Percentiles rank a stretch among this genome's conserved stretches.
These are phyloP conservation scores for Callipepla squamata DNA, from an alignment of 2,113 vertebrate species.

Conservation along the genomic window DNA sequence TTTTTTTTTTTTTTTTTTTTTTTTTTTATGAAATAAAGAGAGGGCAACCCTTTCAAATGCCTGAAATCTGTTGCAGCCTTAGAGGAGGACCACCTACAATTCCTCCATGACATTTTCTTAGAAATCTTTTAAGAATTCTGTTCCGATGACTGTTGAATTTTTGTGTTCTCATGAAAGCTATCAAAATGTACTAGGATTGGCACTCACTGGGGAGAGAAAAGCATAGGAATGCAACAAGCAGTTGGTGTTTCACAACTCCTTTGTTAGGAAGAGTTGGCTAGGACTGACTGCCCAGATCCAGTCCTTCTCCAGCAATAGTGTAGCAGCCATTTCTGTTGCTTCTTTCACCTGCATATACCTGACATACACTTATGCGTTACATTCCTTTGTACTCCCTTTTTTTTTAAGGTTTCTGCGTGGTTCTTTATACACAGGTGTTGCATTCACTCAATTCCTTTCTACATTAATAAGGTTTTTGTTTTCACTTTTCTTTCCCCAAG, in stretches of 20 bases:
- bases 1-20: no score
- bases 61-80: neutral
- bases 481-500: neutral
- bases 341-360: neutral
- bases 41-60: neutral
- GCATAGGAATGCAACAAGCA: neutral
- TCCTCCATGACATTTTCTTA: neutral
- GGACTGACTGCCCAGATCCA: neutral
- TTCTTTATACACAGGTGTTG: neutral
- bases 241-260: neutral
- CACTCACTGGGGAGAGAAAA: neutral
- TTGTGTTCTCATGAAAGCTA: neutral
- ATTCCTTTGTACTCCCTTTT: neutral
- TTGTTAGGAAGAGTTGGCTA: neutral
- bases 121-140: neutral
- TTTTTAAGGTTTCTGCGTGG: neutral
- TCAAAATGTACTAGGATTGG: neutral
- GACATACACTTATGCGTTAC: neutral
- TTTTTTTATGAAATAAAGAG: neutral
- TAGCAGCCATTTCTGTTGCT: neutral
- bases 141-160: neutral
- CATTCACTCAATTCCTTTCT: neutral
- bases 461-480: neutral
- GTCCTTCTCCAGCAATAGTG: neutral
- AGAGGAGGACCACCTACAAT: neutral